Percentiles rank a stretch among this genome's conserved stretches.
These are phyloP conservation scores for Crocuta crocuta DNA, from an alignment of 2,113 vertebrate genomes.

Conservation along the genomic window DNA sequence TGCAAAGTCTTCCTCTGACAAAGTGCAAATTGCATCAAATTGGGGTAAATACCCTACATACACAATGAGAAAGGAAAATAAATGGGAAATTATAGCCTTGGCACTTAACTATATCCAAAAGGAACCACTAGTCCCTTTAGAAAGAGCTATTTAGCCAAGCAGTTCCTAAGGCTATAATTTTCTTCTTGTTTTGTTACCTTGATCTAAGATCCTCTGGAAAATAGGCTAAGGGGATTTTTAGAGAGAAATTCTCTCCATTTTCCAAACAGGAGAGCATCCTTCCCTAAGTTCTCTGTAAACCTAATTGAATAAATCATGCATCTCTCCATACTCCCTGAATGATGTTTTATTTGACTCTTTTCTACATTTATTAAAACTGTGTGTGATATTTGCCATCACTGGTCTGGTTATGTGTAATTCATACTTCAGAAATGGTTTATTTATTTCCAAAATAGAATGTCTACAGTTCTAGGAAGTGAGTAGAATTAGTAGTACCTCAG, in stretches of 20 bases:
- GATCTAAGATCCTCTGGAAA: conserved; percentile 62
- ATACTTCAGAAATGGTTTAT: conserved; percentile 28
- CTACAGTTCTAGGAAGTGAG: conserved; percentile 23
- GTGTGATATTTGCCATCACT: conserved; percentile 44
- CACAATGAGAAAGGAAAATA: conserved; percentile 67
- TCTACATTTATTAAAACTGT: conserved; percentile 43
- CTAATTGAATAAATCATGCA: not conserved
- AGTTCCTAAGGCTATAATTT: conserved; percentile 70
- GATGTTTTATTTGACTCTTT: not conserved
- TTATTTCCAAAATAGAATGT: not conserved
- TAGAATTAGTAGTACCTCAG: conserved; percentile 27
- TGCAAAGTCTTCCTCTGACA: conserved; percentile 37
- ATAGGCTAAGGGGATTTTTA: conserved; percentile 50
- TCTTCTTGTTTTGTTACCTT: conserved; percentile 61
- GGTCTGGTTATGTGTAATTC: not conserved
- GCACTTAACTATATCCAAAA: conserved; percentile 64
- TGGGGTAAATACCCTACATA: conserved; percentile 59
- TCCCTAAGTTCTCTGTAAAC: conserved; percentile 6
- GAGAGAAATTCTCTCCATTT: not conserved
- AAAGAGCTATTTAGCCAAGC: conserved; percentile 65
- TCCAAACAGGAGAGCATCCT: conserved; percentile 2
- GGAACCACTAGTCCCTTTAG: conserved; percentile 63
- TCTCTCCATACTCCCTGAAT: conserved; percentile 1
- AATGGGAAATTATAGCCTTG: conserved; percentile 78
- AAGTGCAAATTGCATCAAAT: conserved; percentile 74